phyloP scores from a whole-genome alignment of 2,113 vertebrate species.

The Embiotoca jacksoni region DNA sequence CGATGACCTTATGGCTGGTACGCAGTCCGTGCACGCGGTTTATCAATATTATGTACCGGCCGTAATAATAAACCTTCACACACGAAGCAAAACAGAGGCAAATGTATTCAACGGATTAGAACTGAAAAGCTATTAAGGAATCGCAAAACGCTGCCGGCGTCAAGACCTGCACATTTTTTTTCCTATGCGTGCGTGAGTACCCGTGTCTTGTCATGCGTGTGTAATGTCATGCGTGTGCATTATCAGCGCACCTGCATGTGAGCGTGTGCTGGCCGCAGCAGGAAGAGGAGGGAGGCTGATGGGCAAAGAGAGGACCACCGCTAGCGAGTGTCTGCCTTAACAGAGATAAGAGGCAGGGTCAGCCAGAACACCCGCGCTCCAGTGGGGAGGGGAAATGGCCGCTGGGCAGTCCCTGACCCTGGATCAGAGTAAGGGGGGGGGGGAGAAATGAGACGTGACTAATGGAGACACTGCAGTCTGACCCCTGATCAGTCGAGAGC shows the following conservation, averaged over 20 bases:
- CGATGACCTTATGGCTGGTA: too few relatives aligned
- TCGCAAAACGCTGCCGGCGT: neutral
- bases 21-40: too few relatives aligned
- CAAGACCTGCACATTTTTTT: neutral
- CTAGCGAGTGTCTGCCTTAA: conserved; percentile 63
- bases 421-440: conserved; percentile 59
- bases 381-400: conserved; percentile 61
- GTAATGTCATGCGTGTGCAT: neutral
- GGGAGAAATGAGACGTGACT: conserved; percentile 77
- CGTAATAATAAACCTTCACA: neutral
- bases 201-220: too few relatives aligned
- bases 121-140: conserved; percentile 25
- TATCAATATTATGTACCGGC: neutral
- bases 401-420: conserved; percentile 65
- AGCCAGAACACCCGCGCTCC: conserved; percentile 51
- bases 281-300: conserved; percentile 33
- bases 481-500: conserved; percentile 64
- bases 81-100: neutral
- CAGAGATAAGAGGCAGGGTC: conserved; percentile 73
- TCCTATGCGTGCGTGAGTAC: too few relatives aligned
- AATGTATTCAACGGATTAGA: too few relatives aligned
- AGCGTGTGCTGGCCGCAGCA: neutral
- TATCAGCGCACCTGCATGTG: neutral
- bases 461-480: conserved; percentile 68
- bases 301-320: conserved; percentile 62